Base-by-base conservation (phyloP, 2,113 vertebrate species). In the Columba janthina region DNA sequence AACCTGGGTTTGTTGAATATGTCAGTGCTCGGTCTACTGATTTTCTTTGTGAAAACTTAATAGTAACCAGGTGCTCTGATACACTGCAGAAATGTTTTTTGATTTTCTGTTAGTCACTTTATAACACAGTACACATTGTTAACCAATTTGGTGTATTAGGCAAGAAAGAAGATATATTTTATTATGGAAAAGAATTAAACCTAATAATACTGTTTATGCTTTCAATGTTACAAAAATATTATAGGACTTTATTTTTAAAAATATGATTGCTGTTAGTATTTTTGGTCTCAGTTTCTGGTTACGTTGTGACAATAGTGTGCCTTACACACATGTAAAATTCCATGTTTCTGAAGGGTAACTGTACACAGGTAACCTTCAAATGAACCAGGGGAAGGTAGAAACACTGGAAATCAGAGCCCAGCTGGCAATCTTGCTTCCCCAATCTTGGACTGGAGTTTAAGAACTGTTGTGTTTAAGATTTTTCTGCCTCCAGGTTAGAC, bases 21-120 rank as follows among this genome's bases (percentile, higher is more conserved):
- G 89, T 93, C 91, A 96, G 82, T 95, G 78, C 56, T 97, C 79
- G 70, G 90, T 95, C 94, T 94, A 75, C 90, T 95, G 44, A 93
- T 88, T 94, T 96, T 91, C 83, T 95, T 92, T 94, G 88, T 94
- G 89, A 97, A 95, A 95, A 84, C 76, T 75, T 97, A 98, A 98
- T 97, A 93, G 90, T 95, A 97, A 90, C 94, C 97, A 97, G 91
- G 91, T 97, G 95, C 91, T 80, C 95, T 91, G 83, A 91, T 95
- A 94, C 46, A 60, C 60, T 50, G 51, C 66, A 60, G 82, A 94
- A 97, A 82, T 61, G 88, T 13, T 16, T 86, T 57, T 94, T 61
- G 34, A 73, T 95, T 97, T 92, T 93, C 31, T 89, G 51, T 90
- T 57, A 71, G 40, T 90, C 82, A 76, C 84, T 91, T 96, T 92